Base-by-base conservation (phyloP, 2,888 invertebrate species). In the Encarsia formosa region DNA sequence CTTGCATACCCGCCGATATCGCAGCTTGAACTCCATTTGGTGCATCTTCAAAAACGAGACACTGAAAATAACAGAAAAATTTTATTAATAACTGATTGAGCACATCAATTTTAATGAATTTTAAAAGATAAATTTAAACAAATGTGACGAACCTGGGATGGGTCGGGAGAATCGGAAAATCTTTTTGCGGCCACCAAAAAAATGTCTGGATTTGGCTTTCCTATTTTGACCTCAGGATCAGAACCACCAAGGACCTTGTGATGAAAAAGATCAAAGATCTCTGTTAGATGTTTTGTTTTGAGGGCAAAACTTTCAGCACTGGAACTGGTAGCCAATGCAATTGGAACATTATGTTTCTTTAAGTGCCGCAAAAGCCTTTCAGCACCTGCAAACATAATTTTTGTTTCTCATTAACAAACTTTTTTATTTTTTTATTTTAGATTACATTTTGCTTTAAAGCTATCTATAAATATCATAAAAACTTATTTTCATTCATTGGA, bases 201-300 rank as follows among this genome's bases (percentile, higher is more conserved):
- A 41, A 83, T 82, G 68, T 87, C 86, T 0, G 87, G 87, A 37
- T 77, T 78, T 4, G 87, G 87, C 74, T 88, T 87, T n/a, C 86
- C 85, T 37, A 77, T 67, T 61, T 79, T 80, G 1, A 87, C 83
- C 51, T 84, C 85, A 1, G 83, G 79, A 70, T 87, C 86, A 38
- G 79, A 78, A 32, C 81, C 80, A 6, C 82, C 83, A 49, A 81
- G 76, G 0, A 87, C 85, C 51, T 78, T 72, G 60, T 85, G 84
- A 59, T 77, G 67, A 63, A 82, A 81, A 51, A 78, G 59, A 6
- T 70, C 65, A 57, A 82, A 80, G 8, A 80, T 52, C n/a, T 78
- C 74, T 43, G 69, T 68, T 56, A 79, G 76, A 43, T 77, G 70
- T 42, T 72, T 70, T 0, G 81, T 78, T 64, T 83, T 83, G 18